Base-by-base conservation (phyloP, 2,797 vertebrate species). In the Coreius guichenoti region DNA sequence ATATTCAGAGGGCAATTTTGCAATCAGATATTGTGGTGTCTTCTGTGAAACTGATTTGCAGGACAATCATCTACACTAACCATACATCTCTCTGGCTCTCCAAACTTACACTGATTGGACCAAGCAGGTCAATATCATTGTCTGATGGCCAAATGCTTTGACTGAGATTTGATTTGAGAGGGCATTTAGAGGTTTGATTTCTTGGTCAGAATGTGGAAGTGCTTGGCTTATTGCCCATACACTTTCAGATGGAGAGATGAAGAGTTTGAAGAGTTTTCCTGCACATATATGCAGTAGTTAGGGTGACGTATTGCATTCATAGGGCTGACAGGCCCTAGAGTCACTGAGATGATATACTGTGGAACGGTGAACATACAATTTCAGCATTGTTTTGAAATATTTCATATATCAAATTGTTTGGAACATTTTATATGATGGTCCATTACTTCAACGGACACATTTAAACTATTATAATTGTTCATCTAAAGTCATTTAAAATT, bases 131-230 rank as follows among this genome's bases (percentile, higher is more conserved):
- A 83, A 68, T 83, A 75, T 68, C 47, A 67, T 76, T 11, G n/a
- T 56, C 47, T 83, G 47, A 43, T 11, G 8, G 33, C 51, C 51
- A 58, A 72, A 70, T 23, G 17, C 26, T 67, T 23, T 67, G 61
- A 73, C 68, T 23, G 26, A 73, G 69, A 43, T 80, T 72, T 73
- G 56, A 80, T 80, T 79, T 72, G 49, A 84, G 81, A 82, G 81
- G 69, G 39, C 19, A 31, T 73, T 61, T 58, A 81, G 80, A 56
- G 67, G 19, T 76, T 39, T 76, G 83, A 75, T 83, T 86, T 81
- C 56, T 83, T 45, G 17, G 65, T 58, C 21, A 67, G 51, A 87
- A 67, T 56, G 33, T 82, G 73, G 67, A 84, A 36, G 56, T 72
- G 76, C 63, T 61, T 54, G 65, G 70, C 61, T 36, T 33, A 79